These are phyloP conservation scores for Lithophane leautieri DNA, from an alignment of 2,888 invertebrate genomes.

Conservation along the genomic window DNA sequence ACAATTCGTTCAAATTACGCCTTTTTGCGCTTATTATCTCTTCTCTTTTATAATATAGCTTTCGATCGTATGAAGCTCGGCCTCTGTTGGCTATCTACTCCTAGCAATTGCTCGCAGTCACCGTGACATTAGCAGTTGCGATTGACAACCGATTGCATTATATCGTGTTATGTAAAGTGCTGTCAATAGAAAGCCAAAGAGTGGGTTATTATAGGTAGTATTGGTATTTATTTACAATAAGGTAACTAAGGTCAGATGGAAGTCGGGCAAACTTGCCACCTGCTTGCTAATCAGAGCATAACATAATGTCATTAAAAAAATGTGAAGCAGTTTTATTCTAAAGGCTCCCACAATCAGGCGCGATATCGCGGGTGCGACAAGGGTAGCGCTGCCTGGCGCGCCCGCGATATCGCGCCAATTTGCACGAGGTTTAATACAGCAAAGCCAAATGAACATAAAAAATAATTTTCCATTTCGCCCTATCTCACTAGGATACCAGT, in stretches of 20 bases:
- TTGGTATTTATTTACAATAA: constrained; percentile 7
- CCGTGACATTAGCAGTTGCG: constrained; percentile 50
- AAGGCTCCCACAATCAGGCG: no score
- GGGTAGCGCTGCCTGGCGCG: no score
- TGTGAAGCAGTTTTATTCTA: no score
- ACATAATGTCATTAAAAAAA: background rate
- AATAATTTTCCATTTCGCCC: background rate
- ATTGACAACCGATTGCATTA: constrained; percentile 46
- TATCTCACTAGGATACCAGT: no score
- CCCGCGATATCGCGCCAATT: no score
- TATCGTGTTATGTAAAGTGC: constrained; percentile 44
- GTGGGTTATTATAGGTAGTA: constrained; percentile 16
- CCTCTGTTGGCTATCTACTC: constrained; percentile 29
- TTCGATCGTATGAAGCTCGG: background rate
- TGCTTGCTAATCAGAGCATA: background rate
- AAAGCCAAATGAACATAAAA: no score
- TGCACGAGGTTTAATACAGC: no score
- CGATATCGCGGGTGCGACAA: no score
- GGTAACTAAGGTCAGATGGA: constrained; percentile 8
- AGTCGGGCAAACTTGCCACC: background rate
- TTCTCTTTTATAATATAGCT: background rate
- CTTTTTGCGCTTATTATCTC: background rate
- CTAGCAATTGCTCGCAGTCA: constrained; percentile 1
- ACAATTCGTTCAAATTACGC: background rate
- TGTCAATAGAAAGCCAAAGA: constrained; percentile 34